These are phyloP conservation scores for Calliscelio sp. DNA, from an alignment of 2,888 invertebrate species.

Conservation along the genomic window DNA sequence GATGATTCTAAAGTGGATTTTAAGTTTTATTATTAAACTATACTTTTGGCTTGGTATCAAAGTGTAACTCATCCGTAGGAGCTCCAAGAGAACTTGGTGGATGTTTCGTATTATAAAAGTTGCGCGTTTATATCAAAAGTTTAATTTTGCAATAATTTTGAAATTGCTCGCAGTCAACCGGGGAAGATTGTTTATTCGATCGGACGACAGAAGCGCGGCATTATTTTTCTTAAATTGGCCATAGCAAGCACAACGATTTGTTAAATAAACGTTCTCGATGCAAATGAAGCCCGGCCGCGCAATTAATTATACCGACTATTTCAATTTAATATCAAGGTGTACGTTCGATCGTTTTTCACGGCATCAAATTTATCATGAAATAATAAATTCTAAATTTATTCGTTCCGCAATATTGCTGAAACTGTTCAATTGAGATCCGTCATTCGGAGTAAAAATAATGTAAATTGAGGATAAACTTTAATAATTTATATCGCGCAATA, in stretches of 20 bases:
- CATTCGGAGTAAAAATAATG: slow-evolving; percentile 42
- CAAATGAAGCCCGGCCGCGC: too few species aligned
- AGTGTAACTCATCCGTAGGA: slow-evolving; percentile 52
- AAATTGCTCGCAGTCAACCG: not conserved
- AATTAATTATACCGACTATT: not conserved
- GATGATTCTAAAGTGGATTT: too few species aligned
- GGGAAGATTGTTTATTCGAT: slow-evolving; percentile 25
- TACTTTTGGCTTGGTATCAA: slow-evolving; percentile 64
- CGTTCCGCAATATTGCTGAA: too few species aligned
- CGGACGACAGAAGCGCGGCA: not conserved
- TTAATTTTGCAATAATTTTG: slow-evolving; percentile 32
- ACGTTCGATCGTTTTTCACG: slow-evolving; percentile 12
- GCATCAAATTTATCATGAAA: slow-evolving; percentile 2
- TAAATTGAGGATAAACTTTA: slow-evolving; percentile 20
- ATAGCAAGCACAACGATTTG: not conserved
- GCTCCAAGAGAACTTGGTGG: slow-evolving; percentile 4
- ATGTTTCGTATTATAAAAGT: slow-evolving; percentile 48
- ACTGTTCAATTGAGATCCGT: slow-evolving; percentile 25
- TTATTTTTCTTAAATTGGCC: slow-evolving; percentile 25
- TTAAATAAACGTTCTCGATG: slow-evolving; percentile 12
- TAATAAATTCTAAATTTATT: slow-evolving; percentile 25
- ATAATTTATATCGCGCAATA: not conserved
- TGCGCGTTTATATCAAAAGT: slow-evolving; percentile 16
- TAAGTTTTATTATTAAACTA: too few species aligned
- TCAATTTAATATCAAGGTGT: slow-evolving; percentile 5